A percentile compares a stretch with the other conserved stretches of the same genome.
Evolutionary conservation across 2,113 vertebrate genomes (phyloP).

Genomic region (Sinocyclocheilus anshuiensis): DNA sequence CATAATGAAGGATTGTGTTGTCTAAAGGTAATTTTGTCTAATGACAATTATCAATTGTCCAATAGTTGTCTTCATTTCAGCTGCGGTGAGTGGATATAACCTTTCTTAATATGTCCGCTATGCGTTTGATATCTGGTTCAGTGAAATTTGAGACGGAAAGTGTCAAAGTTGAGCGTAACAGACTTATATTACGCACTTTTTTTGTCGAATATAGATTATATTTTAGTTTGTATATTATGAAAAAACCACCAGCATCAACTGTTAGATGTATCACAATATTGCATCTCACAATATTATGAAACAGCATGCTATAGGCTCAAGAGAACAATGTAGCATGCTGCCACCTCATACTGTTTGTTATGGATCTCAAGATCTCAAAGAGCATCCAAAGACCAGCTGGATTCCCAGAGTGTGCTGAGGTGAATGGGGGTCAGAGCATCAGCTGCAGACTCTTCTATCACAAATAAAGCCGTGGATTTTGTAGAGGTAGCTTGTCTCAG

Average conservation of each 20-base stretch:
- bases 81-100: background rate
- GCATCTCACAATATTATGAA: background rate
- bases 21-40: background rate
- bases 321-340: background rate
- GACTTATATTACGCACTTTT: no score
- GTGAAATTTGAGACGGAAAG: background rate
- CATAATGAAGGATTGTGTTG: background rate
- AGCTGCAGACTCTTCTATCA: background rate
- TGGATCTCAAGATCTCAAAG: slow-evolving; percentile 35
- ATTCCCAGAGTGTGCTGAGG: slow-evolving; percentile 32
- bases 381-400: slow-evolving; percentile 38
- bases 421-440: slow-evolving; percentile 34
- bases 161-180: background rate
- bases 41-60: background rate
- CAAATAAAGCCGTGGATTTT: background rate
- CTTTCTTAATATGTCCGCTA: background rate
- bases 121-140: background rate
- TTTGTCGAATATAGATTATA: background rate
- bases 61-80: background rate
- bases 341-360: slow-evolving; percentile 15
- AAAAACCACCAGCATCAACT: no score
- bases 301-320: background rate
- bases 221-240: background rate
- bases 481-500: slow-evolving; percentile 8
- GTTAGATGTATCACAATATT: background rate